phyloP scores from a whole-genome alignment of 1,140 invertebrate genomes.

The Drosophila watanabei region DNA sequence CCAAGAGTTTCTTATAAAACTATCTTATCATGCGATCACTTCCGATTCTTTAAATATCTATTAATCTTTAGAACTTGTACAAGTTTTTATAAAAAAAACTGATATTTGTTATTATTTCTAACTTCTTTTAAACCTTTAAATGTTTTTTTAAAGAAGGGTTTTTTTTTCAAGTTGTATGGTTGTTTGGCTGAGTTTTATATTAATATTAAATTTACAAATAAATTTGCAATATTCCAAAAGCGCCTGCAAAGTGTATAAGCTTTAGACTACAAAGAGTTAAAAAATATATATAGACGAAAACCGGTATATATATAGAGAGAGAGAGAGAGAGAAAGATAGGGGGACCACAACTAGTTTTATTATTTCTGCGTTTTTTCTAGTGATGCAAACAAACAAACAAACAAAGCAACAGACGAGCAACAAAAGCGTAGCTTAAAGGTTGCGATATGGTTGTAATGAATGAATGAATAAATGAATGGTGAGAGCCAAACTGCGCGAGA shows the following conservation, averaged over 20 bases:
- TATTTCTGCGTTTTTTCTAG: conserved; percentile 48
- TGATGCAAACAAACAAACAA: conserved; percentile 76
- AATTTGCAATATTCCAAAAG: neutral
- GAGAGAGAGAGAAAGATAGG: conserved; percentile 22
- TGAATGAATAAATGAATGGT: conserved; percentile 67
- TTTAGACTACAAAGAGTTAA: conserved; percentile 4
- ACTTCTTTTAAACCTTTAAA: neutral
- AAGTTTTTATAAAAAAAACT: neutral
- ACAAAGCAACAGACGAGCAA: conserved; percentile 71
- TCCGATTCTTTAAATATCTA: neutral
- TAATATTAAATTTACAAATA: neutral
- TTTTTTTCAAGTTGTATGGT: too few relatives aligned
- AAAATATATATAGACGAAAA: conserved; percentile 46
- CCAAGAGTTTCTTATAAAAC: neutral
- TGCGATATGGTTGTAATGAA: conserved; percentile 54
- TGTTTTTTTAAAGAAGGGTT: neutral
- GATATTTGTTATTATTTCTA: neutral
- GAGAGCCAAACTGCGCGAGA: conserved; percentile 28
- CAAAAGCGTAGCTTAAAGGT: conserved; percentile 71
- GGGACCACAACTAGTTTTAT: conserved; percentile 65
- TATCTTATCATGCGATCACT: neutral
- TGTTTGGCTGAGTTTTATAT: neutral
- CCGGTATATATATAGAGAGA: conserved; percentile 64
- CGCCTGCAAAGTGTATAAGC: neutral
- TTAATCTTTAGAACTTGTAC: too few relatives aligned